These are phyloP conservation scores for Bolinopsis microptera DNA, from an alignment of 37 sponge, comb jelly and placozoan species.

Conservation along the genomic window DNA sequence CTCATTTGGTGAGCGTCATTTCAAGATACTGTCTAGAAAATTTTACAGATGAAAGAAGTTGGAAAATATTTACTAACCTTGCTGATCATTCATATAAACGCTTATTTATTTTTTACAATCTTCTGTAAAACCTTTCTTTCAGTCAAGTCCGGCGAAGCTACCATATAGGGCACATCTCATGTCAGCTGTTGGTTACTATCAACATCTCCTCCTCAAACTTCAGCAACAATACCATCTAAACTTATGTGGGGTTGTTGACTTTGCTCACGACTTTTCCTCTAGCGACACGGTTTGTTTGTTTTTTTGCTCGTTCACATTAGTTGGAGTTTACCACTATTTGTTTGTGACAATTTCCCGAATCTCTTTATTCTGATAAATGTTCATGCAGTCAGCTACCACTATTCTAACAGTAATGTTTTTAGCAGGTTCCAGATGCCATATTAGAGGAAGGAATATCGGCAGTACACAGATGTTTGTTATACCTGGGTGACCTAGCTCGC, in stretches of 20 bases:
- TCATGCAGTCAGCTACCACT: too few relatives aligned
- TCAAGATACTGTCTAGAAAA: too few relatives aligned
- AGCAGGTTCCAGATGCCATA: neutral
- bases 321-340: too few relatives aligned
- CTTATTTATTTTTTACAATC: too few relatives aligned
- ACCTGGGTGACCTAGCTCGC: slow-evolving; percentile 31
- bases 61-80: too few relatives aligned
- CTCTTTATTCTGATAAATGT: too few relatives aligned
- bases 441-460: slow-evolving; percentile 39
- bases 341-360: too few relatives aligned
- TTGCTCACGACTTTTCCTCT: slow-evolving; percentile 47
- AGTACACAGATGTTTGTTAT: slow-evolving; percentile 43
- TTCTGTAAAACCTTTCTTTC: too few relatives aligned
- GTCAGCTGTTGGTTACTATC: slow-evolving; percentile 66
- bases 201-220: slow-evolving; percentile 61
- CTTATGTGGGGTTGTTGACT: slow-evolving; percentile 64
- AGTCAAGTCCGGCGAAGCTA: neutral
- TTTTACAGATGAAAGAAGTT: too few relatives aligned
- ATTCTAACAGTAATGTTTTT: too few relatives aligned
- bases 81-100: too few relatives aligned
- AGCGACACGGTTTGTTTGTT: neutral
- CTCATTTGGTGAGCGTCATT: slow-evolving; percentile 11
- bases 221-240: slow-evolving; percentile 55
- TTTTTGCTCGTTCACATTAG: too few relatives aligned
- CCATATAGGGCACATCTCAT: slow-evolving; percentile 52